These are phyloP conservation scores for Cantharis flavilabris DNA, from an alignment of 2,888 invertebrate species.

Conservation along the genomic window DNA sequence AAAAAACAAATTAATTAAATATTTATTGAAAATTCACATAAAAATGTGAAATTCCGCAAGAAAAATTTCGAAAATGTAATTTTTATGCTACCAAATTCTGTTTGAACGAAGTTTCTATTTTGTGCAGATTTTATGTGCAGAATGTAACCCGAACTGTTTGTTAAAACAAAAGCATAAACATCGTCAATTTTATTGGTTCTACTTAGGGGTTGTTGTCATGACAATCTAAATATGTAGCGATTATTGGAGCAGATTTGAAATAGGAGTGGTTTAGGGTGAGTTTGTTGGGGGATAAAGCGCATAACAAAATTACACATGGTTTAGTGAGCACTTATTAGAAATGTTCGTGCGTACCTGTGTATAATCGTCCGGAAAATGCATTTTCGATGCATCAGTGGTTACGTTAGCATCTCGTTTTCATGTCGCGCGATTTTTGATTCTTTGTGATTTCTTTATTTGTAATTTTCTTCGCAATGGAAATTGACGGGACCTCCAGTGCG, in stretches of 20 bases:
- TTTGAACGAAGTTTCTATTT: neutral
- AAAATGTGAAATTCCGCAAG: neutral
- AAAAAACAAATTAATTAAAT: too few species aligned
- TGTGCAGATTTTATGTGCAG: neutral
- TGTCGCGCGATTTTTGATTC: neutral
- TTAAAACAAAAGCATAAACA: neutral
- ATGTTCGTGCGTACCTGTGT: constrained; percentile 18
- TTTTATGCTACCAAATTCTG: neutral
- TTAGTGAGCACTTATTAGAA: neutral
- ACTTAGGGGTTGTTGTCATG: constrained; percentile 42
- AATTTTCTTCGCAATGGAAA: constrained; percentile 40
- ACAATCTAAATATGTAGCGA: constrained; percentile 27
- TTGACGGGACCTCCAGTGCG: constrained; percentile 47
- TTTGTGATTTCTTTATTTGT: neutral
- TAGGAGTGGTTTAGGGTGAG: constrained; percentile 37
- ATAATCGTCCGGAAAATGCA: constrained; percentile 20
- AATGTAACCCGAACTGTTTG: neutral
- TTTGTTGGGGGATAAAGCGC: constrained; percentile 23
- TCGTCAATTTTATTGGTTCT: constrained; percentile 38
- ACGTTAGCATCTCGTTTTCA: neutral
- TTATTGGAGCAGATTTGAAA: constrained; percentile 20
- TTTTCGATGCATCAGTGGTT: constrained; percentile 5
- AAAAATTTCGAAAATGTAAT: neutral
- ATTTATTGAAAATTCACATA: too few species aligned
- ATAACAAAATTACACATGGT: constrained; percentile 32